phyloP scores from a whole-genome alignment of 2,113 vertebrate species.

The Symphodus melops region DNA sequence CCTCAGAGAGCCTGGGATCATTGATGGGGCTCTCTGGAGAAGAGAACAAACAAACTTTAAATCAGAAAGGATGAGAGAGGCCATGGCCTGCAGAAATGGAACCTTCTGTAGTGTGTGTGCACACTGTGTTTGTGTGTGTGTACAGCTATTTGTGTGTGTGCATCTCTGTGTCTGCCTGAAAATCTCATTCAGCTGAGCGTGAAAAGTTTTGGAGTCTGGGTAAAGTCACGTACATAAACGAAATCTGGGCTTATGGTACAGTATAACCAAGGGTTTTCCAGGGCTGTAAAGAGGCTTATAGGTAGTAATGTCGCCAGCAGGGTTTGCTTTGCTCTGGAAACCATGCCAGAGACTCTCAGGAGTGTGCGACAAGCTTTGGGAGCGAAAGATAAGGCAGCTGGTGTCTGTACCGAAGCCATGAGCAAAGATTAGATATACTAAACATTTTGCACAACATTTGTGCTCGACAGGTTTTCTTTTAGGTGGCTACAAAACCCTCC shows the following conservation, averaged over 20 bases:
- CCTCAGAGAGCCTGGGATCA: constrained; percentile 79
- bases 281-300: constrained; percentile 74
- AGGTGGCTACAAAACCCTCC: constrained; percentile 31
- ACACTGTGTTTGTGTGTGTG: constrained; percentile 11
- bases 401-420: constrained; percentile 61
- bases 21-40: constrained; percentile 77
- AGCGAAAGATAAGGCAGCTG: constrained; percentile 57
- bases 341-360: constrained; percentile 40
- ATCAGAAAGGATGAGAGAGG: constrained; percentile 81
- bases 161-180: constrained; percentile 49
- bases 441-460: constrained; percentile 56
- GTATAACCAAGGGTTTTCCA: constrained; percentile 63
- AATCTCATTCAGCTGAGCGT: constrained; percentile 68
- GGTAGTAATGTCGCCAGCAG: constrained; percentile 66
- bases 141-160: constrained; percentile 4
- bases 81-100: constrained; percentile 78
- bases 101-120: constrained; percentile 58
- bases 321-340: constrained; percentile 58
- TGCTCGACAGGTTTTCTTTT: constrained; percentile 16
- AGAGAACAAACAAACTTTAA: constrained; percentile 85
- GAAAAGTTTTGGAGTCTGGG: constrained; percentile 72
- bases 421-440: constrained; percentile 65
- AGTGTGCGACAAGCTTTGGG: constrained; percentile 58
- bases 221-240: constrained; percentile 75
- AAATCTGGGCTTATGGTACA: constrained; percentile 69